Percentiles rank a stretch among this genome's conserved stretches.
Evolutionary conservation across 2,888 invertebrate genomes (phyloP).

Genomic region (Seira ritae): DNA sequence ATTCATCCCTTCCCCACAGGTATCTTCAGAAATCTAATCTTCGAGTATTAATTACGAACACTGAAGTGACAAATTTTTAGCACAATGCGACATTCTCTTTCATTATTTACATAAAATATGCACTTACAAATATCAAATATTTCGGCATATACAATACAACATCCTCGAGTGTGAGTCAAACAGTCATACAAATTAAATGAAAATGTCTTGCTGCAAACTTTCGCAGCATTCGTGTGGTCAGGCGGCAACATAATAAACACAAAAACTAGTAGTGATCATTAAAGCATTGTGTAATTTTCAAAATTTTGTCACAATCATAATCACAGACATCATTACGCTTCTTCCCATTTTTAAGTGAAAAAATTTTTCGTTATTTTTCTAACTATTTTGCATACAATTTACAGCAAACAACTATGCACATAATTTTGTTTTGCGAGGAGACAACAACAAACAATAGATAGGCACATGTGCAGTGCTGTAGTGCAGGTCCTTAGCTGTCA

Average conservation of each 20-base stretch:
- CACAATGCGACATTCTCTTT: background rate
- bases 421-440: background rate
- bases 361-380: slow-evolving; percentile 2
- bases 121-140: background rate
- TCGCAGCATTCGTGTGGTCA: background rate
- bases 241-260: background rate
- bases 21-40: too few relatives aligned
- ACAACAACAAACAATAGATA: too few relatives aligned
- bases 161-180: background rate
- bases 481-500: slow-evolving; percentile 18
- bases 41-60: background rate
- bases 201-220: background rate
- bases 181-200: background rate
- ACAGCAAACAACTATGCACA: background rate
- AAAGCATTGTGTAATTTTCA: background rate
- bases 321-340: background rate
- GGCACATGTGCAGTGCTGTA: too few relatives aligned
- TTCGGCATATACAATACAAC: background rate
- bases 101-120: background rate
- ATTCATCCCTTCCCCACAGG: too few relatives aligned
- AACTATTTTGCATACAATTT: background rate
- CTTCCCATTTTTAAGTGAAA: background rate
- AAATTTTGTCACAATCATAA: slow-evolving; percentile 4
- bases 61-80: slow-evolving; percentile 1
- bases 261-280: slow-evolving; percentile 16